Percentiles rank a stretch among this genome's conserved stretches.
Conservation (phyloP, 1,140 invertebrate genomes). For the Brachionus koreanus region DNA sequence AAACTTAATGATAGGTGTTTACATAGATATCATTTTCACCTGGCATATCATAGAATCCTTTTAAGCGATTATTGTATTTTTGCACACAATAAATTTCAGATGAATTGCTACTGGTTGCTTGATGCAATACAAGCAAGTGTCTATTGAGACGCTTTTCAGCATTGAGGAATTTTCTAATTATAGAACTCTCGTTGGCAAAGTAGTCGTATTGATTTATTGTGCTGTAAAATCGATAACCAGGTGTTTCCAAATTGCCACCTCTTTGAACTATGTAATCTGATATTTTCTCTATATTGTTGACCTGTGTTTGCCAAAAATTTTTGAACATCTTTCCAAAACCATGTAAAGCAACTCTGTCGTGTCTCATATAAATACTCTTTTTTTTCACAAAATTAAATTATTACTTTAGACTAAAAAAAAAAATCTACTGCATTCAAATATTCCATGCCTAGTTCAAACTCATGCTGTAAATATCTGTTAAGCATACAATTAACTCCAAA, state of each 20-base stretch:
- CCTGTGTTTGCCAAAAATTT: neutral
- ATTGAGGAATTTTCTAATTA: neutral
- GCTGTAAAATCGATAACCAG: neutral
- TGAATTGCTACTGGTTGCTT: neutral
- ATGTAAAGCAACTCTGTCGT: neutral
- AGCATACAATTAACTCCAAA: conserved; percentile 8
- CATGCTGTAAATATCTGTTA: conserved; percentile 12
- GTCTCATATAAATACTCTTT: conserved; percentile 43
- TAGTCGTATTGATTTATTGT: neutral
- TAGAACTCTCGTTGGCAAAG: neutral
- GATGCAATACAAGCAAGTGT: neutral
- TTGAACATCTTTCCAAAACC: conserved; percentile 39
- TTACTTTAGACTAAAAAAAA: no score
- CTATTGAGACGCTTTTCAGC: neutral
- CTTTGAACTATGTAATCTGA: conserved; percentile 20
- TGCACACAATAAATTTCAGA: neutral
- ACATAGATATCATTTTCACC: conserved; percentile 1
- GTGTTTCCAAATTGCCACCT: conserved; percentile 9
- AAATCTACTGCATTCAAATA: conserved; percentile 31
- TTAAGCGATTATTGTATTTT: neutral
- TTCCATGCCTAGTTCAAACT: conserved; percentile 11
- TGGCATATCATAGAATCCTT: neutral
- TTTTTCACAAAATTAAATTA: no score
- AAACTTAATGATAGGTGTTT: neutral
- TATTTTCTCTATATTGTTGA: conserved; percentile 13